phyloP scores from a whole-genome alignment of 2,888 invertebrate genomes.

The Lacanobia wlatinum region DNA sequence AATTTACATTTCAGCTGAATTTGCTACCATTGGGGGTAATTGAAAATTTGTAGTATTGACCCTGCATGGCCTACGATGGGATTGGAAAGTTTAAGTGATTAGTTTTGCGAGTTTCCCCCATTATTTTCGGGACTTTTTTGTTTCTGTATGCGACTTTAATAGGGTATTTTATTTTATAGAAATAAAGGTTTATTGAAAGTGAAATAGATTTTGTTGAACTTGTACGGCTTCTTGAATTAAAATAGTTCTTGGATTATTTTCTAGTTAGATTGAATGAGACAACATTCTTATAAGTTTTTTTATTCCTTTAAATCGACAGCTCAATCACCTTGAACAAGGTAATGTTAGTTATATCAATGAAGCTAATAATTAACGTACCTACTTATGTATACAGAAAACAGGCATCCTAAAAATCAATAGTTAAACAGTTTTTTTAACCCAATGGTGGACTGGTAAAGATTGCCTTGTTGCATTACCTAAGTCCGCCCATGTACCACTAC shows the following conservation, averaged over 20 bases:
- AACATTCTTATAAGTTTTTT: neutral
- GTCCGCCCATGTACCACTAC: too few species aligned
- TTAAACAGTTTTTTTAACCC: too few species aligned
- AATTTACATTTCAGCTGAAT: conserved; percentile 91
- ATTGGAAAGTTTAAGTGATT: conserved; percentile 80
- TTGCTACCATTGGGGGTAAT: conserved; percentile 89
- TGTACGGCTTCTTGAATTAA: neutral
- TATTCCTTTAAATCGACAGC: neutral
- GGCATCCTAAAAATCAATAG: too few species aligned
- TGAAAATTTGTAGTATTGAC: conserved; percentile 91
- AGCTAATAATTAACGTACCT: too few species aligned
- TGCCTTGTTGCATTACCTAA: too few species aligned
- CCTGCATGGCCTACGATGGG: conserved; percentile 81
- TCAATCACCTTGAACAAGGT: too few species aligned
- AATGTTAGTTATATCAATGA: too few species aligned
- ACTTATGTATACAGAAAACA: too few species aligned
- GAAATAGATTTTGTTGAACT: conserved; percentile 2
- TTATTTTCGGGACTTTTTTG: conserved; percentile 52
- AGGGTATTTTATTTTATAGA: conserved; percentile 27
- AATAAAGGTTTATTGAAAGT: conserved; percentile 7
- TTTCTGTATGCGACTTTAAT: conserved; percentile 27
- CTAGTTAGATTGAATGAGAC: neutral
- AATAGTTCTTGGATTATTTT: neutral
- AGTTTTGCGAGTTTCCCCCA: conserved; percentile 72
- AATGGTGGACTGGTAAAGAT: too few species aligned